phyloP scores from a whole-genome alignment of 2,113 vertebrate species.

The Microtus richardsoni region DNA sequence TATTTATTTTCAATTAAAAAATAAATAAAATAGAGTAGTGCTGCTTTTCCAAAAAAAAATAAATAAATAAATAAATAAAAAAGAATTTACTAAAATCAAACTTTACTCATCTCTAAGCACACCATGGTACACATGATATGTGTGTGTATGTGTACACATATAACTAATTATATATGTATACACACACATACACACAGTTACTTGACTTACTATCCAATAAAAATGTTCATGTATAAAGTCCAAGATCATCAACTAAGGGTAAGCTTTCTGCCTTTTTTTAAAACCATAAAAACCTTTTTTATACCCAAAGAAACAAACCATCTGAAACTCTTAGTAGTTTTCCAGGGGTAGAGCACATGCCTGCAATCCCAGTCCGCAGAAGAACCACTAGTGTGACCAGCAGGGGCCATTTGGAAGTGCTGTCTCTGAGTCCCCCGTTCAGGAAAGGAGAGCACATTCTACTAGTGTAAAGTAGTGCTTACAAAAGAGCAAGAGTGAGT shows the following conservation, averaged over 20 bases:
- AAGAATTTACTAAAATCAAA: constrained; percentile 41
- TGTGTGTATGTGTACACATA: no score
- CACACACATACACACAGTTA: no score
- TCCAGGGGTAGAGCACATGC: no score
- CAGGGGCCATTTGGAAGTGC: neutral
- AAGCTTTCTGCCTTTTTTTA: neutral
- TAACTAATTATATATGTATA: no score
- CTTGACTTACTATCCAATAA: neutral
- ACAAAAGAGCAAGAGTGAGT: neutral
- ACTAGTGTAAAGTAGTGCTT: neutral
- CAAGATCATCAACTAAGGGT: neutral
- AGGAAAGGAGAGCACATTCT: constrained; percentile 15
- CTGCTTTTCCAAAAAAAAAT: no score
- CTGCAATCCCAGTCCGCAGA: neutral
- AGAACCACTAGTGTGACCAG: neutral
- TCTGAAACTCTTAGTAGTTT: constrained; percentile 36
- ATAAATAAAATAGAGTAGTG: no score
- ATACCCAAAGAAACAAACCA: neutral
- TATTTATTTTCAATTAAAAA: no score
- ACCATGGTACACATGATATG: neutral
- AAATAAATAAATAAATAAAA: no score
- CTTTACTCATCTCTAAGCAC: neutral
- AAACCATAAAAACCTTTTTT: neutral
- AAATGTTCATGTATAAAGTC: neutral
- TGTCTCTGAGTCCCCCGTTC: neutral